Conservation (phyloP, 2,797 vertebrate species). For the Pantherophis alleghaniensis region DNA sequence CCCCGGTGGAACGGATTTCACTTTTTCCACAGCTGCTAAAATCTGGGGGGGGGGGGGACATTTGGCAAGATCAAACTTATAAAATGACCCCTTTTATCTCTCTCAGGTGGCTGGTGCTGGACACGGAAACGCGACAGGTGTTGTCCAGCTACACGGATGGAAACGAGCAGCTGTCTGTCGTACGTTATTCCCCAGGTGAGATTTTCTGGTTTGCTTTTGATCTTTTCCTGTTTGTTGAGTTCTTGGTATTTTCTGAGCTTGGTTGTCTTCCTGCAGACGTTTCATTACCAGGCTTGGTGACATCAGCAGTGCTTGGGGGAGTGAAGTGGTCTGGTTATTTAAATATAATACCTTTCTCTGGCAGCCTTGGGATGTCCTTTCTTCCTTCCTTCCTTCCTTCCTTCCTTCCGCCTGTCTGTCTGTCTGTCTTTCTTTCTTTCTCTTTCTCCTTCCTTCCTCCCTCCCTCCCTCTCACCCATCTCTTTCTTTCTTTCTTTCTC, state of each 20-base stretch:
- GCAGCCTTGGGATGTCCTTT: not conserved
- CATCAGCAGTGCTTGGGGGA: not conserved
- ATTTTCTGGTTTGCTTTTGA: not conserved
- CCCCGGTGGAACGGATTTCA: not conserved
- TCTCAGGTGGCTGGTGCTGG: constrained; percentile 86
- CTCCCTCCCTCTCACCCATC: fast-evolving
- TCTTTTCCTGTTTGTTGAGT: not conserved
- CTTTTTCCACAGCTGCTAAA: not conserved
- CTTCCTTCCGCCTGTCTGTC: not conserved
- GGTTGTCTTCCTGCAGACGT: not conserved
- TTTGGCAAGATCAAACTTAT: not conserved
- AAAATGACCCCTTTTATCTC: not conserved
- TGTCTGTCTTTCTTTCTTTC: too few species aligned
- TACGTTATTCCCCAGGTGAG: constrained; percentile 91
- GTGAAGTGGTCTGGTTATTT: not conserved
- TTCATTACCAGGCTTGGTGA: not conserved
- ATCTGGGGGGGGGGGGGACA: fast-evolving
- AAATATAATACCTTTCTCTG: not conserved
- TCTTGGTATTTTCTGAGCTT: not conserved
- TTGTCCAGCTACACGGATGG: constrained; percentile 81
- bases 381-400: not conserved
- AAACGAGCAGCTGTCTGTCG: constrained; percentile 90
- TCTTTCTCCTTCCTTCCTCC: not conserved
- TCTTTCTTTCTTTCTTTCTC: not conserved
- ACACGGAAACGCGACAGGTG: constrained; percentile 79